Percentiles rank a stretch among this genome's conserved stretches.
Evolutionary conservation across 2,888 invertebrate genomes (phyloP).

Genomic region (Byasa hedistus): DNA sequence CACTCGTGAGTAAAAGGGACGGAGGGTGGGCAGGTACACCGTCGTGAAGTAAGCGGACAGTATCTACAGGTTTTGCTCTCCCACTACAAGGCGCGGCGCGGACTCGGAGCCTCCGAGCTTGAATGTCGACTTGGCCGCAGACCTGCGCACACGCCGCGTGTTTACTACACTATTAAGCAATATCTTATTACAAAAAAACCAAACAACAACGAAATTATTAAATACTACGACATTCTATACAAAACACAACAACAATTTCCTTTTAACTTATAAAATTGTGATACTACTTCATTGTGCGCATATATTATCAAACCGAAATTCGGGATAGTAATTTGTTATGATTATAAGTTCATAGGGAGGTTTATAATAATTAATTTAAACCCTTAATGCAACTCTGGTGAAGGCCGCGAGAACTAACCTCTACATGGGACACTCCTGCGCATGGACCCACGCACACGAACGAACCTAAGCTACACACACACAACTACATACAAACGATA

Average conservation of each 20-base stretch:
- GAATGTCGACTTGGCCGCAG: conserved; percentile 68
- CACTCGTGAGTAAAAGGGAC: conserved; percentile 68
- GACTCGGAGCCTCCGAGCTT: conserved; percentile 70
- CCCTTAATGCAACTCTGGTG: conserved; percentile 38
- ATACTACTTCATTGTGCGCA: conserved; percentile 30
- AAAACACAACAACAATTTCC: no score
- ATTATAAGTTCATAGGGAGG: conserved; percentile 12
- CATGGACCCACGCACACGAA: conserved; percentile 60
- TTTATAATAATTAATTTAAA: conserved; percentile 24
- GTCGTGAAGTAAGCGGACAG: conserved; percentile 72
- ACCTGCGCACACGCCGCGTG: conserved; percentile 53
- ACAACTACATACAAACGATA: conserved; percentile 44
- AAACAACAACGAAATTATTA: no score
- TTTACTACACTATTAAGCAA: neutral
- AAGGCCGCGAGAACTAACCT: conserved; percentile 74
- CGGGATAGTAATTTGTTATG: neutral
- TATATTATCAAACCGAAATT: conserved; percentile 14
- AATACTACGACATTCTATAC: no score
- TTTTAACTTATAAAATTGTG: no score
- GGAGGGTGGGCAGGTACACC: conserved; percentile 65
- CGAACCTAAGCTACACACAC: conserved; percentile 41
- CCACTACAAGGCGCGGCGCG: conserved; percentile 76
- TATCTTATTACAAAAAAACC: neutral
- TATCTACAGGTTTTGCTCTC: conserved; percentile 80
- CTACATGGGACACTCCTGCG: conserved; percentile 66